Base-by-base conservation (phyloP, 2,888 invertebrate genomes). In the Mystacides longicornis region DNA sequence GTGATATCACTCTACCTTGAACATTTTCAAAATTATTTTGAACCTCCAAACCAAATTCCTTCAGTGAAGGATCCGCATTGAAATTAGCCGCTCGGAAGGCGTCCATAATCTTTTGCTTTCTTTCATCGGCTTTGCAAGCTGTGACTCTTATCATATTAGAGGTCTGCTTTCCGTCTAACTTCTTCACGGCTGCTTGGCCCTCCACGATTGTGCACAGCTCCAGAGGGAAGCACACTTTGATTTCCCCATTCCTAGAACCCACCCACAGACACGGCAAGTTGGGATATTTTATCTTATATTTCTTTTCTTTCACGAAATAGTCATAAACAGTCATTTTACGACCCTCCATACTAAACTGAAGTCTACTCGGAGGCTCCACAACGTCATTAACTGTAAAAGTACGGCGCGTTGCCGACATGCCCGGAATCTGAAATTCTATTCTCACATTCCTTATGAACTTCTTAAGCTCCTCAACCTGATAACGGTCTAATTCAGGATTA, bases 241-340 rank as follows among this genome's bases (percentile, higher is more conserved):
- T 87, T 11, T 74, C 69, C n/a, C 67, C 64, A 0, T 69, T 68
- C 5, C 52, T 18, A 2, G 68, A 64, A 0, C 93, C 93, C 2
- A 96, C 93, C 81, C 89, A 89, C 43, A 99, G 68, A 64, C 92
- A 92, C 19, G 91, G 94, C 53, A 93, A 69, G 47, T 87, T 68
- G 0, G 90, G 88, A 67, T 76, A 85, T 62, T 64, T 64, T 1
- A 82, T 63, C 37, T 71, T 70, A 67, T 79, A 79, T 16, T 57
- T 62, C 56, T 79, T 78, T 1, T 65, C 62, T 2, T 59, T 62
- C 1, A 2, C 19, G 59, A 72, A 81, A 64, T 82, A 81, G 2
- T 71, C 60, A 5, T 66, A 64, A 4, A 86, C 74, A 0, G 79
- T 78, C 2, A 72, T 67, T 45, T 54, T 52, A 18, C 64, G 67